These are phyloP conservation scores for Pyrocephalus nanus DNA, from an alignment of 2,797 vertebrate genomes.

Conservation along the genomic window DNA sequence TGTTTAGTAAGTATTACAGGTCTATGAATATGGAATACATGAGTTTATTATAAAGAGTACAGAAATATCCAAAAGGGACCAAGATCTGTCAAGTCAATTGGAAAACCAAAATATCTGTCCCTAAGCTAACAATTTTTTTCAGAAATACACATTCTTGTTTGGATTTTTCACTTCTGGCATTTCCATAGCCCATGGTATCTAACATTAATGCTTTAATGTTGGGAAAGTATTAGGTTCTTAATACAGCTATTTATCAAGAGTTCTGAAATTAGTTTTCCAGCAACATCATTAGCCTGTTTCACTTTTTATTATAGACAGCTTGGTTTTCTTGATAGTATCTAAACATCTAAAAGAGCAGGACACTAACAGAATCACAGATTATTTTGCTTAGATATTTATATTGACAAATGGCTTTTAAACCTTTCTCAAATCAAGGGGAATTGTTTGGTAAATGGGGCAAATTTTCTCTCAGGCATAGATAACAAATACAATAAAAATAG, in stretches of 20 bases:
- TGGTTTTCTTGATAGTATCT: not conserved
- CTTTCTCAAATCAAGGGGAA: not conserved
- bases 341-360: not conserved
- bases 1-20: not conserved
- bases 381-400: not conserved
- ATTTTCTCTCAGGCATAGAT: not conserved
- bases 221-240: not conserved
- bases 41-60: not conserved
- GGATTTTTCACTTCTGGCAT: not conserved
- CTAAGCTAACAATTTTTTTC: not conserved
- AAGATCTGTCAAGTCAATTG: not conserved
- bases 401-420: not conserved
- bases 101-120: not conserved
- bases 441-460: not conserved
- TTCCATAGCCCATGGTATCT: not conserved
- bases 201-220: not conserved
- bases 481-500: not conserved
- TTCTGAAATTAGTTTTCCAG: not conserved
- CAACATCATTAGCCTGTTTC: not conserved
- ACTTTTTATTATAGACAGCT: not conserved
- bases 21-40: not conserved
- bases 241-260: not conserved
- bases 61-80: not conserved
- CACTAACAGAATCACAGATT: not conserved
- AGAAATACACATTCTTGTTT: not conserved